phyloP scores from a whole-genome alignment of 2,888 invertebrate genomes.

The Scotopteryx bipunctaria region DNA sequence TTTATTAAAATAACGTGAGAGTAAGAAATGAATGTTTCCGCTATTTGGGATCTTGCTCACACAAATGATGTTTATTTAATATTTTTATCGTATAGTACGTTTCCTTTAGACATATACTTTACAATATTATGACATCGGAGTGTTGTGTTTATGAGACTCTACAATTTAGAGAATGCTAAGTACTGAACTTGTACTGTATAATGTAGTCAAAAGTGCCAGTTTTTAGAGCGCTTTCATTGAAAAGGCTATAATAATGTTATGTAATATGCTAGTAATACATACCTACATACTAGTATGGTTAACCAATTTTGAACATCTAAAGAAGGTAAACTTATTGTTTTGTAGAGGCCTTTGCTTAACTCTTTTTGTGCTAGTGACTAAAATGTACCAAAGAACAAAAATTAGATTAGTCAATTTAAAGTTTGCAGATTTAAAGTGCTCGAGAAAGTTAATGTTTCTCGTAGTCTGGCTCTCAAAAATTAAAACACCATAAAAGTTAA shows the following conservation, averaged over 20 bases:
- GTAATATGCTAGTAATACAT: too few species aligned
- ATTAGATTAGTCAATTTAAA: slow-evolving; percentile 10
- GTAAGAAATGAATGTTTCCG: slow-evolving; percentile 41
- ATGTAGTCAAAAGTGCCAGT: too few species aligned
- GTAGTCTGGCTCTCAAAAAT: slow-evolving; percentile 8
- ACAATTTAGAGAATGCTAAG: too few species aligned
- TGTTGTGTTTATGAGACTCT: neutral
- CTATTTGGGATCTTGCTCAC: slow-evolving; percentile 34
- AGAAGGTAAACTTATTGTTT: too few species aligned
- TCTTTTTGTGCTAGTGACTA: too few species aligned
- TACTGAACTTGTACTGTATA: too few species aligned
- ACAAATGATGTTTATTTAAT: slow-evolving; percentile 18
- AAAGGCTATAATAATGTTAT: too few species aligned
- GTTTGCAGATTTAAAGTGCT: slow-evolving; percentile 12
- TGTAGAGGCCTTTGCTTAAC: neutral
- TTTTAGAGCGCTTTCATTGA: too few species aligned
- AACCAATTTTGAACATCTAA: too few species aligned
- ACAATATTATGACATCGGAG: neutral
- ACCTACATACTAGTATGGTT: too few species aligned
- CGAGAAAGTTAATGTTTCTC: slow-evolving; percentile 24
- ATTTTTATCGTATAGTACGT: slow-evolving; percentile 1
- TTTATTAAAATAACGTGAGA: slow-evolving; percentile 45
- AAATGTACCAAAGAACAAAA: slow-evolving; percentile 12
- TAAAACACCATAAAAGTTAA: slow-evolving; percentile 14
- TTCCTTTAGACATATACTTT: neutral